Evolutionary conservation across 2,888 invertebrate species (phyloP).

Genomic region (Operophtera brumata): DNA sequence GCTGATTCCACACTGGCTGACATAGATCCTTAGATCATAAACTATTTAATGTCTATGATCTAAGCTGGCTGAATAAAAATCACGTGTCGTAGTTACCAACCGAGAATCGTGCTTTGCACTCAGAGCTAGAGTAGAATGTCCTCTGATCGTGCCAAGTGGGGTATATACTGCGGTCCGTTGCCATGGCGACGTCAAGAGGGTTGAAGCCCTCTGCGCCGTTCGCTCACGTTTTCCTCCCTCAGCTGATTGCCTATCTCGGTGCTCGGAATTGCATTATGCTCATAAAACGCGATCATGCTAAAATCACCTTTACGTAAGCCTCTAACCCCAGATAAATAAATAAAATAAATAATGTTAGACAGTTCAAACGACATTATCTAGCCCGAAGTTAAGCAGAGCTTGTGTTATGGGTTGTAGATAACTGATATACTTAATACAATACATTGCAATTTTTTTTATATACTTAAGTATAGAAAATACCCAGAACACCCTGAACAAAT

Average conservation of each 20-base stretch:
- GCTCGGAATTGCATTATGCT: slow-evolving; percentile 46
- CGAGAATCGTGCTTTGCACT: slow-evolving; percentile 42
- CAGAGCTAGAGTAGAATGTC: too few species aligned
- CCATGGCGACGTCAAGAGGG: slow-evolving; percentile 71
- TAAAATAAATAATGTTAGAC: too few species aligned
- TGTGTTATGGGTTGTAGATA: too few species aligned
- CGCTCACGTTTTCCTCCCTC: slow-evolving; percentile 49
- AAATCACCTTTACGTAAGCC: slow-evolving; percentile 10
- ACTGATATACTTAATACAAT: too few species aligned
- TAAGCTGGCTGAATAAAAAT: slow-evolving; percentile 12
- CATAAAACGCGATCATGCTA: slow-evolving; percentile 24
- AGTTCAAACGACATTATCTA: too few species aligned
- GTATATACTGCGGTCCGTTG: slow-evolving; percentile 65
- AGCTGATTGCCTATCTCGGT: slow-evolving; percentile 57
- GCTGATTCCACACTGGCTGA: slow-evolving; percentile 10
- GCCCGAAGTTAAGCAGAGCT: too few species aligned
- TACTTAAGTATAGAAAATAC: too few species aligned
- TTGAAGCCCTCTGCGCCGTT: slow-evolving; percentile 52
- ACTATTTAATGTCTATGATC: too few species aligned
- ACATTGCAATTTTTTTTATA: too few species aligned
- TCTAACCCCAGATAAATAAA: neutral
- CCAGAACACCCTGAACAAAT: too few species aligned
- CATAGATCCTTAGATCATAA: too few species aligned
- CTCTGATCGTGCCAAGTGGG: slow-evolving; percentile 50
- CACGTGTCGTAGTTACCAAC: slow-evolving; percentile 47